A percentile compares a stretch with the other conserved stretches of the same genome.
These are phyloP conservation scores for Xenopus tropicalis DNA, from an alignment of 2,113 vertebrate species.

Conservation along the genomic window UCB_Xtro_10.0 CM004445.2:11474001-11474500, in stretches of 20 bases:
- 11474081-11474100: background rate
- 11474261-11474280: slow-evolving; percentile 8
- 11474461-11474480: too few relatives aligned
- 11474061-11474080: background rate
- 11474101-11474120: background rate
- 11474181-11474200: slow-evolving; percentile 18
- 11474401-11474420: too few relatives aligned
- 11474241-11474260: background rate
- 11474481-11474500: too few relatives aligned
- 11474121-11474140: slow-evolving; percentile 34
- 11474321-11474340: background rate
- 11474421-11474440: too few relatives aligned
- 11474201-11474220: background rate
- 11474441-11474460: too few relatives aligned
- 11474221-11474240: slow-evolving; percentile 9
- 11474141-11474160: slow-evolving; percentile 13
- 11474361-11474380: background rate
- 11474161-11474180: slow-evolving; percentile 14
- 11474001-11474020: background rate
- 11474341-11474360: background rate
- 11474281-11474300: background rate
- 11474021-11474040: slow-evolving; percentile 27
- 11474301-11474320: background rate
- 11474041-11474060: background rate
- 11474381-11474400: too few relatives aligned